A percentile compares a stretch with the other conserved stretches of the same genome.
These are phyloP conservation scores for Ichneumoninae sp. DNA, from an alignment of 2,888 invertebrate species.

Conservation along the genomic window DNA sequence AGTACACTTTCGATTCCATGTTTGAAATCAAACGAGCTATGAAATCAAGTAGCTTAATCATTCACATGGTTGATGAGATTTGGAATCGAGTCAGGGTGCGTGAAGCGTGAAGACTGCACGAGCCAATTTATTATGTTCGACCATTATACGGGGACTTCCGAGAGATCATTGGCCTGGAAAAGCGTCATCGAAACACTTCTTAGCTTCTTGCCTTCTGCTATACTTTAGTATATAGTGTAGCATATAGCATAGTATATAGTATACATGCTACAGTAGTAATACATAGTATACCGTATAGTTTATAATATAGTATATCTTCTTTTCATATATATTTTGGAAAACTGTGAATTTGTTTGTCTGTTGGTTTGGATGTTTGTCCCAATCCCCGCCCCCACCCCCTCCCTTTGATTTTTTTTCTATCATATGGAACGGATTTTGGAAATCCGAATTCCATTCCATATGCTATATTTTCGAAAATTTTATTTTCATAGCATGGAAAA, in stretches of 20 bases:
- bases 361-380: too few relatives aligned
- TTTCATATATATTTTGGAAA: too few relatives aligned
- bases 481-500: too few relatives aligned
- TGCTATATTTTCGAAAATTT: too few relatives aligned
- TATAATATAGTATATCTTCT: too few relatives aligned
- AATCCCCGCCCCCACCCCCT: not conserved
- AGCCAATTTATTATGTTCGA: conserved; percentile 38
- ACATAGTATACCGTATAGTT: not conserved
- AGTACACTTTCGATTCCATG: conserved; percentile 1
- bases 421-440: too few relatives aligned
- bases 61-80: conserved; percentile 41
- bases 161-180: conserved; percentile 47
- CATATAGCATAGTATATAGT: not conserved
- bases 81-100: conserved; percentile 45
- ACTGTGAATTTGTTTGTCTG: too few relatives aligned
- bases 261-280: too few relatives aligned
- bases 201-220: not conserved
- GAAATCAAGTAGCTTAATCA: conserved; percentile 34
- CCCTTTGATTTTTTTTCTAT: too few relatives aligned
- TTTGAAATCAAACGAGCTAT: conserved; percentile 37
- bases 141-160: conserved; percentile 18
- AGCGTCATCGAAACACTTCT: conserved; percentile 36
- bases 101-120: conserved; percentile 52
- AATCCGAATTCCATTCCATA: too few relatives aligned
- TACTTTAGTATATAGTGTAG: not conserved